A percentile compares a stretch with the other conserved stretches of the same genome.
Conservation (phyloP, 2,113 vertebrate genomes). For the Chaenocephalus aceratus region DNA sequence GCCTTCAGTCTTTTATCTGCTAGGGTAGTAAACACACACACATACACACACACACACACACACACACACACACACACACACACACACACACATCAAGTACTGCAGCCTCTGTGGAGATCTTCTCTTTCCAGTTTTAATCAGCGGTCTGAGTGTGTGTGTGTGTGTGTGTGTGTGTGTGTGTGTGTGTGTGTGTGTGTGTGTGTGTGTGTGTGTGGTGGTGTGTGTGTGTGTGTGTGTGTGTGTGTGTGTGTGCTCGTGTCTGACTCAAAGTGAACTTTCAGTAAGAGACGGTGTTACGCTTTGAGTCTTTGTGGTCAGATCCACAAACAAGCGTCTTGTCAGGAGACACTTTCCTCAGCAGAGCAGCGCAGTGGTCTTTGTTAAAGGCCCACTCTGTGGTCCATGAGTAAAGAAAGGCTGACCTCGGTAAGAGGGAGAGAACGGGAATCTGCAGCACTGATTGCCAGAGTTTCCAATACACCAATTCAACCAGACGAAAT, state of each 20-base stretch:
- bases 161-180: no score
- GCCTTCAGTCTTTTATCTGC: no score
- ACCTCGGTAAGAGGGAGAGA: neutral
- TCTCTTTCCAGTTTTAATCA: neutral
- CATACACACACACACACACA: no score
- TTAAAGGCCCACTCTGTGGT: neutral
- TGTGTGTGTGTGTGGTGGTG: no score
- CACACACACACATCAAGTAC: no score
- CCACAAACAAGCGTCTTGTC: neutral
- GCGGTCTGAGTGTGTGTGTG: neutral
- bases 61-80: no score
- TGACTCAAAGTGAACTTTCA: constrained; percentile 11
- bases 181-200: no score
- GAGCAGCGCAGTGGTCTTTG: neutral
- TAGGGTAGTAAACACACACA: no score
- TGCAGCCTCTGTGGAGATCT: constrained; percentile 1
- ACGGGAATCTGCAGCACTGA: neutral
- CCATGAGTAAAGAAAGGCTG: neutral
- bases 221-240: no score
- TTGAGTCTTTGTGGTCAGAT: constrained; percentile 16
- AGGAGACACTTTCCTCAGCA: neutral
- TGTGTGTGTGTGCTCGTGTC: no score
- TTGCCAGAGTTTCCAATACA: neutral
- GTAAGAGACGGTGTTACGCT: constrained; percentile 14
- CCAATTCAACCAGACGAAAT: neutral